A percentile compares a stretch with the other conserved stretches of the same genome.
Conservation (phyloP, 2,888 invertebrate genomes). For the Drosophila paranaensis region DNA sequence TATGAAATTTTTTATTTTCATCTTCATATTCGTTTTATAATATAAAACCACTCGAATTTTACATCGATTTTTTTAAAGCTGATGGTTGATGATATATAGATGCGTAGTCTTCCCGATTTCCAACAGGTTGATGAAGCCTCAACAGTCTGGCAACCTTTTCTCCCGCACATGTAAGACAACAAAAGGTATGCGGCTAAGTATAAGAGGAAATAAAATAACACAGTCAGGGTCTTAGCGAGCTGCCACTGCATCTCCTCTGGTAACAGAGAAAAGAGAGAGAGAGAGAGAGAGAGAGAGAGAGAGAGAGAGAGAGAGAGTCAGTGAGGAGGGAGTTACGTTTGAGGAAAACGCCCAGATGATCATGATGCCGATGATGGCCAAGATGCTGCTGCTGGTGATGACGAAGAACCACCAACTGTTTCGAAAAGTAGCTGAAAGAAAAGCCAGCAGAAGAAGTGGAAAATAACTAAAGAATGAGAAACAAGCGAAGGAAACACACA, state of each 20-base stretch:
- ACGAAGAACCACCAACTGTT: conserved; percentile 59
- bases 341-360: conserved; percentile 49
- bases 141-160: conserved; percentile 64
- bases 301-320: not conserved
- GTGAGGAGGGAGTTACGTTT: conserved; percentile 49
- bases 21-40: too few species aligned
- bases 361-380: conserved; percentile 20
- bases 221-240: conserved; percentile 55
- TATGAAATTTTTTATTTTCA: too few species aligned
- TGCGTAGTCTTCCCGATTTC: not conserved
- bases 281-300: not conserved
- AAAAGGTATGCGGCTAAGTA: conserved; percentile 63
- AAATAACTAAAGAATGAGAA: conserved; percentile 39
- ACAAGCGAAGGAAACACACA: conserved; percentile 26
- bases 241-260: conserved; percentile 42
- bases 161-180: conserved; percentile 41
- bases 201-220: conserved; percentile 38
- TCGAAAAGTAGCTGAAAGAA: conserved; percentile 49
- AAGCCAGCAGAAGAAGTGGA: conserved; percentile 31
- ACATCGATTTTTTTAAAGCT: too few species aligned
- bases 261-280: conserved; percentile 7
- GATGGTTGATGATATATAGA: not conserved
- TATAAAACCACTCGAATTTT: too few species aligned
- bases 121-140: not conserved
- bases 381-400: conserved; percentile 26